These are phyloP conservation scores for Drosophila lacertosa DNA, from an alignment of 1,140 invertebrate genomes.

Conservation along the genomic window DNA sequence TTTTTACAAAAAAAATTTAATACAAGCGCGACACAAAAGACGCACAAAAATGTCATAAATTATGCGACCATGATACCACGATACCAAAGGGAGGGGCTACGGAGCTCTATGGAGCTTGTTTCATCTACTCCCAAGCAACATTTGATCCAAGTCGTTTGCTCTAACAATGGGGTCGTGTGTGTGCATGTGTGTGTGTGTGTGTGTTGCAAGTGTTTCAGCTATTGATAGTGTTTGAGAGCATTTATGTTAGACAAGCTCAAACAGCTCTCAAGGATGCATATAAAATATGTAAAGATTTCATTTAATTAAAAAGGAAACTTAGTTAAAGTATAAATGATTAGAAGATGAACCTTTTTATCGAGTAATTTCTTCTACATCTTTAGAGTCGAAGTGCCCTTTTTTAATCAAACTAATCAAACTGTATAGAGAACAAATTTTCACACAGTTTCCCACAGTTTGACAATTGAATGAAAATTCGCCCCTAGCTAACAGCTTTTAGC, in stretches of 20 bases:
- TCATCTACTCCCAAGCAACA: slow-evolving; percentile 40
- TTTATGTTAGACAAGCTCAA: background rate
- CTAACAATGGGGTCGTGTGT: slow-evolving; percentile 1
- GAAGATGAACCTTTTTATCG: too few relatives aligned
- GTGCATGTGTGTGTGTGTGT: background rate
- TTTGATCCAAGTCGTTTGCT: slow-evolving; percentile 56
- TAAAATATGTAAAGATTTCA: background rate
- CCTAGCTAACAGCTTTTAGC: background rate
- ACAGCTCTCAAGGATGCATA: background rate
- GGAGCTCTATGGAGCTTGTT: slow-evolving; percentile 55
- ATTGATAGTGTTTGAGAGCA: slow-evolving; percentile 33
- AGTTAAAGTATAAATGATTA: too few relatives aligned
- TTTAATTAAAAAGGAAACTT: too few relatives aligned
- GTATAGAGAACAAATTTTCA: slow-evolving; percentile 26
- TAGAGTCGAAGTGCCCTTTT: too few relatives aligned
- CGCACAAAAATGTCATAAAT: slow-evolving; percentile 83
- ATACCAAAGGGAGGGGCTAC: slow-evolving; percentile 64
- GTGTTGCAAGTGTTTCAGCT: slow-evolving; percentile 26
- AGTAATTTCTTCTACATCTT: too few relatives aligned
- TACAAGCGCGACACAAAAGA: slow-evolving; percentile 82
- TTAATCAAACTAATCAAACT: too few relatives aligned
- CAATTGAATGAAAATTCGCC: background rate
- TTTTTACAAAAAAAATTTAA: slow-evolving; percentile 67
- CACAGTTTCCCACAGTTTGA: slow-evolving; percentile 15
- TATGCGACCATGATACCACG: slow-evolving; percentile 79